Evolutionary conservation across 2,888 invertebrate species (phyloP), one percentile per base, ranked within the genome.

Genomic region (Drosophila tanythrix): DNA sequence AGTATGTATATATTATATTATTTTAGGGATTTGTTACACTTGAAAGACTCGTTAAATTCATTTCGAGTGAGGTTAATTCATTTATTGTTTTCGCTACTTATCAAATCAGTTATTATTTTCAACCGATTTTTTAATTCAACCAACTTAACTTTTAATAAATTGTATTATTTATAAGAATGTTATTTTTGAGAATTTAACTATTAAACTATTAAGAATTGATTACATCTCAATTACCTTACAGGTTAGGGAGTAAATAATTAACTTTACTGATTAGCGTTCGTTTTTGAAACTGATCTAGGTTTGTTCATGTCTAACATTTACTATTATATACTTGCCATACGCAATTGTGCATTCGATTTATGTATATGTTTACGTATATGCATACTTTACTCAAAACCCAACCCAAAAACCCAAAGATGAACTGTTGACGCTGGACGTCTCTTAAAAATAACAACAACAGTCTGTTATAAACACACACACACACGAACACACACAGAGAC

Each of bases 381-480:
- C 52, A 57, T 52, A 56, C 59, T 61, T 65, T 25, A 70, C 83
- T 66, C 55, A 63, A 73, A 73, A 76, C 76, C 82, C 79, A 83
- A 74, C 87, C 88, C 81, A 83, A 88, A 79, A 88, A 74, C 78
- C 79, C 86, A 74, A 72, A 74, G 70, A 69, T 78, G 60, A 87
- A 74, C 74, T 81, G 82, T 82, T 89, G 88, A 85, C 74, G 86
- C 90, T 88, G 90, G 85, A 89, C 90, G 89, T 89, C 90, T 85
- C 85, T 85, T 83, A 83, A 85, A 84, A 88, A 74, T 61, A 81
- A 75, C 75, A 90, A 74, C 88, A 59, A 74, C 79, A 88, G 81
- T 74, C 89, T 87, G 68, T 58, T 60, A 67, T 60, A 65, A 60
- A 66, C 64, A 68, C 50, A 46, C 36, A 46, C 36, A 46, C 46